Evolutionary conservation across 2,113 vertebrate genomes (phyloP), one percentile per base, ranked within the genome.

Genomic region (Falco punctatus): DNA sequence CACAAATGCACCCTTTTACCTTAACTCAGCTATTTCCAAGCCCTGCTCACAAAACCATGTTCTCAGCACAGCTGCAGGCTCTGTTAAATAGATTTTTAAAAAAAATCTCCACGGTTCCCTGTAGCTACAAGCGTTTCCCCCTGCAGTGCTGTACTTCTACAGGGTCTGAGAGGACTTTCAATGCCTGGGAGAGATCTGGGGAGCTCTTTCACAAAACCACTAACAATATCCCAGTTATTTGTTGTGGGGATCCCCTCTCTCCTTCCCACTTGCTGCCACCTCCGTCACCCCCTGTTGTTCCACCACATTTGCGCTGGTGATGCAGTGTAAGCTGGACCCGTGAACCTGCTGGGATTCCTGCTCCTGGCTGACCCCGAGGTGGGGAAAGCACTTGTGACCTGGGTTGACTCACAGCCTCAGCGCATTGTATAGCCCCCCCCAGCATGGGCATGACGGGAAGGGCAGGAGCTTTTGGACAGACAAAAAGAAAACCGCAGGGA

Each of bases 351-450:
- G 0, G 0, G 5, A 10, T n/a, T 62, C 35, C 27, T 57, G 40
- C 30, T 86, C 58, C 22, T 24, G 55, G 23, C 12, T 77, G 75
- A 86, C 18, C 13, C 13, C 1, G 2, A 46, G 11, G 23, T 5
- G 12, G 38, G 10, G 8, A 77, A 51, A 75, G 52, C 33, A 26
- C 21, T 42, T 32, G 24, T 48, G 44, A 65, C 28, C 23, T 15
- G 16, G 35, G 42, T 22, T 1, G 2, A 26, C 35, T 85, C 32
- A 19, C 10, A 33, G 46, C 10, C 20, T 28, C 35, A 32, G 20
- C 6, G 12, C 35, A 26, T 28, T 2, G 0, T 20, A 51, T 2
- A 62, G 11, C 15, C 24, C 10, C 5, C 7, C 5, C 40, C 55
- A 71, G 46, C 26, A 16, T 6, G 28, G 2, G n/a, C 52, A 61